A percentile compares a stretch with the other conserved stretches of the same genome.
These are phyloP conservation scores for Eupithecia dodoneata DNA, from an alignment of 2,888 invertebrate species.

Conservation along the genomic window DNA sequence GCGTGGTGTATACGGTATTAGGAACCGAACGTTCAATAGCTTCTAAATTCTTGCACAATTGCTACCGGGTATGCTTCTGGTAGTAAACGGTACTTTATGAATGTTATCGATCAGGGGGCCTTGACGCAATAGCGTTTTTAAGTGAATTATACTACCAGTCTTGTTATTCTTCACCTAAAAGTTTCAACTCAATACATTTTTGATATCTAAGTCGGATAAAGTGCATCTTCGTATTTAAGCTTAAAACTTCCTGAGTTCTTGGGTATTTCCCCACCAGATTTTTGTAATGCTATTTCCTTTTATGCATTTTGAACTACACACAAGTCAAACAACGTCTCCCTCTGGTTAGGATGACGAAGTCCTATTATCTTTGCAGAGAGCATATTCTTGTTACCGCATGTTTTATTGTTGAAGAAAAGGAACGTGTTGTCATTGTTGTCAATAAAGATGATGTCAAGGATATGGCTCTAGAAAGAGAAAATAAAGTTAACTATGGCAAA, in stretches of 20 bases:
- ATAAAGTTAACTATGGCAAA: background rate
- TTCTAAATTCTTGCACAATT: constrained; percentile 24
- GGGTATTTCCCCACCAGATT: constrained; percentile 2
- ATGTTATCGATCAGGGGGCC: constrained; percentile 4
- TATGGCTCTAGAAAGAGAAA: background rate
- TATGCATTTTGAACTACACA: background rate
- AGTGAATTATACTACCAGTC: background rate
- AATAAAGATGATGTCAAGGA: background rate
- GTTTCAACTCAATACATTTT: background rate
- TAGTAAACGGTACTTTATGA: constrained; percentile 5
- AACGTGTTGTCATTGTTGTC: background rate
- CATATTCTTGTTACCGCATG: constrained; percentile 2
- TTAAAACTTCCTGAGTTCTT: background rate
- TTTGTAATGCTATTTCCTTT: constrained; percentile 19
- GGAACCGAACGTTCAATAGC: constrained; percentile 20
- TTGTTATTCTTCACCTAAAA: background rate
- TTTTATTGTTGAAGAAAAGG: constrained; percentile 2
- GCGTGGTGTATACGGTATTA: constrained; percentile 31
- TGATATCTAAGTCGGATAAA: background rate
- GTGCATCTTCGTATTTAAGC: background rate
- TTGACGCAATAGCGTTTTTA: background rate
- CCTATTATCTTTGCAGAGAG: constrained; percentile 17
- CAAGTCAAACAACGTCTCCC: background rate
- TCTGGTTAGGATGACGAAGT: constrained; percentile 7
- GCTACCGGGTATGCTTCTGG: constrained; percentile 11